Evolutionary conservation across 2,797 vertebrate genomes (phyloP).

Genomic region (Phrynocephalus vlangalii): DNA sequence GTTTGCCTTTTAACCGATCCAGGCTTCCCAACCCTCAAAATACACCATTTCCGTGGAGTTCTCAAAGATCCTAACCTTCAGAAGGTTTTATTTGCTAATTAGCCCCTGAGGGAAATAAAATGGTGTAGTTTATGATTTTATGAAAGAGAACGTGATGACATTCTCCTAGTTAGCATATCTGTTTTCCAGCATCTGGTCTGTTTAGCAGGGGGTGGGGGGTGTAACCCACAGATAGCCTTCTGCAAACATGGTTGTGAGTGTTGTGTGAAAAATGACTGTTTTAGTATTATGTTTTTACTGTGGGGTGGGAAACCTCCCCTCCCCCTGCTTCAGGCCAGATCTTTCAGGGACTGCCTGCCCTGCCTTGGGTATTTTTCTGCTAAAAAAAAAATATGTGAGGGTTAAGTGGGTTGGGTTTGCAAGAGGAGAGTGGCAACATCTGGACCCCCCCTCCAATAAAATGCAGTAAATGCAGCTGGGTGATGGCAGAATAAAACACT

Average conservation of each 20-base stretch:
- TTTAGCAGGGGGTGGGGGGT: neutral
- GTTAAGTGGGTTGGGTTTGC: too few relatives aligned
- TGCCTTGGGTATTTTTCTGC: too few relatives aligned
- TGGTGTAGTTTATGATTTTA: neutral
- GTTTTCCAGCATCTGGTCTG: neutral
- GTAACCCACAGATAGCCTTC: neutral
- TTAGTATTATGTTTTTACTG: neutral
- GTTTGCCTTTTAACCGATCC: neutral
- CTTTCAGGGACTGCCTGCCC: too few relatives aligned
- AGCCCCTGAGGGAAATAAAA: neutral
- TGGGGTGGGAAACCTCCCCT: too few relatives aligned
- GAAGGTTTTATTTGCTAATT: neutral
- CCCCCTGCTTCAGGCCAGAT: too few relatives aligned
- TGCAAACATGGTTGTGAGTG: neutral
- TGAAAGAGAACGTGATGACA: neutral
- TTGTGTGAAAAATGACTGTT: neutral
- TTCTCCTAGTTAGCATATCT: too few relatives aligned
- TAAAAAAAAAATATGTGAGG: too few relatives aligned
- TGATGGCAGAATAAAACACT: too few relatives aligned
- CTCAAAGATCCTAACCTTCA: neutral
- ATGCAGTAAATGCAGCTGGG: too few relatives aligned
- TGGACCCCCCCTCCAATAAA: too few relatives aligned
- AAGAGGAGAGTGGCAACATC: too few relatives aligned
- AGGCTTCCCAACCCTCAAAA: neutral
- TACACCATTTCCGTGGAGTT: neutral